A percentile compares a stretch with the other conserved stretches of the same genome.
Evolutionary conservation across 2,113 vertebrate genomes (phyloP).

Genomic region (Serilophus lunatus): DNA sequence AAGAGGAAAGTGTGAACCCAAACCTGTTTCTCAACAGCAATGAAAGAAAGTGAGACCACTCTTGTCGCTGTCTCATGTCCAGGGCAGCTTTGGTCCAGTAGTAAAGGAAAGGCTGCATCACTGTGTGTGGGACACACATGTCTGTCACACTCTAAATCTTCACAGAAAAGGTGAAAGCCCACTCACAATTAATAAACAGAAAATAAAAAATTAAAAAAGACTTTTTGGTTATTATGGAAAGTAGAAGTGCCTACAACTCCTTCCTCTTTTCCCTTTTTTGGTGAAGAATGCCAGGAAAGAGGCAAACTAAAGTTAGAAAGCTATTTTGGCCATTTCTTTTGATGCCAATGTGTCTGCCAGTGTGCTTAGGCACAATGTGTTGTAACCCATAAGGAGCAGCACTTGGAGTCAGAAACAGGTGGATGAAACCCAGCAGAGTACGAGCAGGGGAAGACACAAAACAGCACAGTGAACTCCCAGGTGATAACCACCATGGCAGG

Average conservation of each 20-base stretch:
- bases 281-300: background rate
- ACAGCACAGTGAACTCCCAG: background rate
- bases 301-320: background rate
- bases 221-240: background rate
- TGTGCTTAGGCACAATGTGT: background rate
- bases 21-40: background rate
- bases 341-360: background rate
- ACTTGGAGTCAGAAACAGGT: background rate
- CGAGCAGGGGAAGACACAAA: rapidly evolving
- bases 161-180: background rate
- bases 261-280: background rate
- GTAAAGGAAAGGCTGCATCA: background rate
- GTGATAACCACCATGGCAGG: background rate
- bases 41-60: background rate
- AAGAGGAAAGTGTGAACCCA: slow-evolving; percentile 4
- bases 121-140: background rate
- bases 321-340: background rate
- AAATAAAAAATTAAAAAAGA: background rate
- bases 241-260: background rate
- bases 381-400: background rate
- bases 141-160: background rate
- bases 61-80: rapidly evolving
- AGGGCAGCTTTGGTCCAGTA: background rate
- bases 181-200: background rate
- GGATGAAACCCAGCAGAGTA: background rate